These are phyloP conservation scores for Emydura subglobosa DNA, from an alignment of 2,113 vertebrate species.

Conservation along the genomic window DNA sequence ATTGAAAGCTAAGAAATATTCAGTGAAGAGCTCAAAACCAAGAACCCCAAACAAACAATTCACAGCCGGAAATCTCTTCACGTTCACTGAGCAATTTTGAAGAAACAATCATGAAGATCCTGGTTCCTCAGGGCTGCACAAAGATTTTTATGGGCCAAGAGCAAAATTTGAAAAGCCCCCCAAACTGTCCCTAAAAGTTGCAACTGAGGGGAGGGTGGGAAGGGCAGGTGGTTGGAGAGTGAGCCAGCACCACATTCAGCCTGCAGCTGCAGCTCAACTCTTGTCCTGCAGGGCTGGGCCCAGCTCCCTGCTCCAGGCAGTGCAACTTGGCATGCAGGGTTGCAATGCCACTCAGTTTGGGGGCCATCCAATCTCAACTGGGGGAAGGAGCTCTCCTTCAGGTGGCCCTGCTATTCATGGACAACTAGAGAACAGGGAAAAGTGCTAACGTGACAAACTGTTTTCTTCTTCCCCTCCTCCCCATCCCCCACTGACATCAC, in stretches of 20 bases:
- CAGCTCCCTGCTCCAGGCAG: not conserved
- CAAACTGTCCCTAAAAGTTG: not conserved
- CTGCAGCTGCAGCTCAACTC: not conserved
- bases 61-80: not conserved
- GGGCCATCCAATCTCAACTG: not conserved
- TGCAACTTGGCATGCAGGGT: too few relatives aligned
- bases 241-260: not conserved
- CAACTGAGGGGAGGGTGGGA: not conserved
- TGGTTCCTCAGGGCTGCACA: not conserved
- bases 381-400: not conserved
- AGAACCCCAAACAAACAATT: not conserved
- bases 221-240: rapidly evolving
- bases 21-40: not conserved
- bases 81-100: not conserved
- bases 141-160: not conserved
- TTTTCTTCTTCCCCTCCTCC: not conserved
- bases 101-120: not conserved
- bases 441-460: not conserved
- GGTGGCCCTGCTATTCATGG: not conserved
- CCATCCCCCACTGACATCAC: not conserved
- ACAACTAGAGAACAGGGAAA: rapidly evolving
- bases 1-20: rapidly evolving
- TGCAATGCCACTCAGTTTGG: not conserved
- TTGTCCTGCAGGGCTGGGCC: not conserved
- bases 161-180: not conserved